Percentiles rank a stretch among this genome's conserved stretches.
Evolutionary conservation across 2,113 vertebrate genomes (phyloP).

Genomic region (Rynchops niger): DNA sequence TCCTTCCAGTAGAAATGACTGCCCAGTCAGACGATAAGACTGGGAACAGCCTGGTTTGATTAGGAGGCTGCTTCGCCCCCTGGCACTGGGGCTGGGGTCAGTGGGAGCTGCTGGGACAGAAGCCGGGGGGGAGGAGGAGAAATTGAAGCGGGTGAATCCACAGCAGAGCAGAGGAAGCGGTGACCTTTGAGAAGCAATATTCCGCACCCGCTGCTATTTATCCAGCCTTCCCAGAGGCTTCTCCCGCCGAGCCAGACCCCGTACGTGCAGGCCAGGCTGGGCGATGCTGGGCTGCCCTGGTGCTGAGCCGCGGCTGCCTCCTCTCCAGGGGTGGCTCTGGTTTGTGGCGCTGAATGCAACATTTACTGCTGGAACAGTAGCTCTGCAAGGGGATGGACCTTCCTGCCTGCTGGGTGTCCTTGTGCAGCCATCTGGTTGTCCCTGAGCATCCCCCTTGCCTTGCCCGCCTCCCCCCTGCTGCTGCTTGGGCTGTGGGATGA

Average conservation of each 20-base stretch:
- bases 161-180: neutral
- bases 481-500: neutral
- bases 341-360: neutral
- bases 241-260: accelerated
- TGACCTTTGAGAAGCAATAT: conserved; percentile 29
- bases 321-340: neutral
- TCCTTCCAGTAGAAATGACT: neutral
- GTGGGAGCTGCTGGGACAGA: neutral
- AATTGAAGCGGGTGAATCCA: neutral
- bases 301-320: accelerated
- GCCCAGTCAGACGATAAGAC: neutral
- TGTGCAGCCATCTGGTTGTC: neutral
- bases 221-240: neutral
- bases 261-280: accelerated
- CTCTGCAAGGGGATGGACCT: neutral
- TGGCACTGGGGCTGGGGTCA: neutral
- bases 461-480: accelerated
- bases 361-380: neutral
- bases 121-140: neutral
- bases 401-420: neutral
- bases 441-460: neutral
- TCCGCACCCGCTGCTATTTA: neutral
- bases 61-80: neutral
- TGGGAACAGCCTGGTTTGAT: neutral
- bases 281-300: neutral